Evolutionary conservation across 2,113 vertebrate genomes (phyloP).

Genomic region (Hippocampus comes): DNA sequence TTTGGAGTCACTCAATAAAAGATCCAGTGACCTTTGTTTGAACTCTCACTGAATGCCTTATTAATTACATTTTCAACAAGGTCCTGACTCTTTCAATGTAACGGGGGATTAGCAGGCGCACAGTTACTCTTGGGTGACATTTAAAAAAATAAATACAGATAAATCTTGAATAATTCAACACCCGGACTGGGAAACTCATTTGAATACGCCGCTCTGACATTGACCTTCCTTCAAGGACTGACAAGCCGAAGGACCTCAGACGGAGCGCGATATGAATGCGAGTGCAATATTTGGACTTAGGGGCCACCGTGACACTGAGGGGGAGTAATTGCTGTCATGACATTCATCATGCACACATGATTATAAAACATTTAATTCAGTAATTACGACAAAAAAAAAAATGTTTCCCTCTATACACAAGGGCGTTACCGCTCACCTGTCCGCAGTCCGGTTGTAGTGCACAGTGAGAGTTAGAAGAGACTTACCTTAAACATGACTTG

Average conservation of each 20-base stretch:
- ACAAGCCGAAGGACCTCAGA: constrained; percentile 12
- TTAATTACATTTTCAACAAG: constrained; percentile 35
- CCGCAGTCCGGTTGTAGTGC: no score
- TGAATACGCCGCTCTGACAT: constrained; percentile 25
- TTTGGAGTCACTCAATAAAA: background rate
- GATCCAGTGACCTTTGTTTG: constrained; percentile 21
- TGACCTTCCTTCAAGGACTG: constrained; percentile 31
- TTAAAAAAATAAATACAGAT: constrained; percentile 20
- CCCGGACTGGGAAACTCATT: constrained; percentile 32
- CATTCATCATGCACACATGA: background rate
- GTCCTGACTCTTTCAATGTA: constrained; percentile 18
- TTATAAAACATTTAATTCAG: no score
- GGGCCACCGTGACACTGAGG: background rate
- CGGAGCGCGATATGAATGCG: background rate
- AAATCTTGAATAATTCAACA: constrained; percentile 50
- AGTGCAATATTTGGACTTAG: background rate
- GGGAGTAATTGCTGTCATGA: background rate
- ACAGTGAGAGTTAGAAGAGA: background rate
- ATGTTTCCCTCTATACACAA: no score
- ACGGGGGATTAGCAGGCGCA: constrained; percentile 14
- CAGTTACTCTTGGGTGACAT: constrained; percentile 7
- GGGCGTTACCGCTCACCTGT: no score
- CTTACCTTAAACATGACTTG: background rate
- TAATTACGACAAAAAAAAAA: no score
- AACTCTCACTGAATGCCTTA: constrained; percentile 15